Evolutionary conservation across 1,140 invertebrate genomes (phyloP).

Genomic region (Philopotamus ludificatus): DNA sequence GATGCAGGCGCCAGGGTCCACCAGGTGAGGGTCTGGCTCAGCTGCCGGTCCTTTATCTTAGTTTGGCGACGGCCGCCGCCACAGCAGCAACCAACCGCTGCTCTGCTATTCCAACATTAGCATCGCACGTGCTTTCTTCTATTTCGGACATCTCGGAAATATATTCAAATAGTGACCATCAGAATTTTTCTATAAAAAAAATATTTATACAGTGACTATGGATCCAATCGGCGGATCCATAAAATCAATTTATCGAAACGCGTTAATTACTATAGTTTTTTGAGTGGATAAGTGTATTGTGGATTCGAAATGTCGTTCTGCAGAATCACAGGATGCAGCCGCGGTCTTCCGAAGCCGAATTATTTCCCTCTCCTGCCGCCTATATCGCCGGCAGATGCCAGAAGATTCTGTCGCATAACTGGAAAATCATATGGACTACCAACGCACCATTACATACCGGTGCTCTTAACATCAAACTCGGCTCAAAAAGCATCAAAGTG

Average conservation of each 20-base stretch:
- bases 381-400: slow-evolving; percentile 76
- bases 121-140: background rate
- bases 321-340: slow-evolving; percentile 77
- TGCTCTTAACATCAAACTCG: slow-evolving; percentile 62
- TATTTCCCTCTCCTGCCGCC: slow-evolving; percentile 80
- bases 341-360: slow-evolving; percentile 77
- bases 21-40: background rate
- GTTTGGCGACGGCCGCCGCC: slow-evolving; percentile 32
- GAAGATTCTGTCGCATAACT: slow-evolving; percentile 76
- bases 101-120: background rate
- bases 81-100: slow-evolving; percentile 10
- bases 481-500: slow-evolving; percentile 60
- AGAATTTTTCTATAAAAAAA: too few species aligned
- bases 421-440: slow-evolving; percentile 76
- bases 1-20: background rate
- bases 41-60: slow-evolving; percentile 18
- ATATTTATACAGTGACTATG: too few species aligned
- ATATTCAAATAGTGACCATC: background rate
- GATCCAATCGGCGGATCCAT: too few species aligned
- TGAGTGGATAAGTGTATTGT: background rate
- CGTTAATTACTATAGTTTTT: too few species aligned
- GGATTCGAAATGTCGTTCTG: slow-evolving; percentile 65
- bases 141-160: background rate
- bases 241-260: too few species aligned
- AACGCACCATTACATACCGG: slow-evolving; percentile 78